Base-by-base conservation (phyloP, 2,113 vertebrate species). In the Pogona vitticeps region DNA sequence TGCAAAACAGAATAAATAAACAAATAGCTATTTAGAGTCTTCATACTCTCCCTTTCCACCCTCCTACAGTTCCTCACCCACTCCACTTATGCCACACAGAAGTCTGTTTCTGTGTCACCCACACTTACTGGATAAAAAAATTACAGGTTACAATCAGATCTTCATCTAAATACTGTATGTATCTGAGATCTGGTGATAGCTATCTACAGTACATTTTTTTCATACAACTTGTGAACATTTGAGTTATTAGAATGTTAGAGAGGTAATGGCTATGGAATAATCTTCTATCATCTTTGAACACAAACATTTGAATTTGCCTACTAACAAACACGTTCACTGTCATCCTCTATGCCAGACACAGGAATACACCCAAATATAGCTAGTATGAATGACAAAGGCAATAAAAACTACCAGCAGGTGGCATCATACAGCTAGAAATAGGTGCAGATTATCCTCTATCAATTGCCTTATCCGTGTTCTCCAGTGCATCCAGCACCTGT, bases 371-470 rank as follows among this genome's bases (percentile, higher is more conserved):
- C n/a, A 38, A 56, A 58, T 85, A 28, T 8, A 31, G 31, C 33
- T 63, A 21, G 59, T 80, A 38, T 36, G 72, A 80, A 18, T 67
- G 73, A 9, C 75, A 21, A 86, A 80, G 18, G 77, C 68, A 80
- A 71, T 36, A 81, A 81, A 86, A 65, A 38, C 31, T 23, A 65
- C 42, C 78, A 86, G 40, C 21, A 86, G 78, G 70, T 86, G 85
- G 78, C 78, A 86, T 31, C 21, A 80, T 40, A 63, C 21, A 81
- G 63, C 68, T 81, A 65, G 56, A 46, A 86, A 86, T 56, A 46
- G n/a, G n/a, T 75, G 83, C 38, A 61, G 20, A 63, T 31, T 38
- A 52, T 20, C 18, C 36, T 86, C 56, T 17, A 40, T 12, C 8
- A 33, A 21, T 17, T 7, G 7, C 46, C 46, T 52, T 52, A 52